These are phyloP conservation scores for Bombus consobrinus DNA, from an alignment of 1,140 invertebrate species.

Conservation along the genomic window DNA sequence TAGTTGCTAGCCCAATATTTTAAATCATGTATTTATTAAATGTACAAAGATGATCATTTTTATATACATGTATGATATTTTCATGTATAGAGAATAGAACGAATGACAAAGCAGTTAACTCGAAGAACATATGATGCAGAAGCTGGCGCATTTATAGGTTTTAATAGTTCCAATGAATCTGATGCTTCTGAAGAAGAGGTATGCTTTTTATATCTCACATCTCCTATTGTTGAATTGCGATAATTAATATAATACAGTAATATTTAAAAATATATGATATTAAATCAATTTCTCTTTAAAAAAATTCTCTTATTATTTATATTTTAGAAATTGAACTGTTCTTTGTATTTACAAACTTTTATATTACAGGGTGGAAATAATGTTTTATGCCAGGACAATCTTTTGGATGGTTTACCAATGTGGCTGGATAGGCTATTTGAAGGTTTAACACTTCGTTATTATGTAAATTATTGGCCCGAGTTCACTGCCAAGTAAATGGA, in stretches of 20 bases:
- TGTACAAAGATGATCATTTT: background rate
- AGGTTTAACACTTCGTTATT: conserved; percentile 96
- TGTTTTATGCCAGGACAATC: conserved; percentile 86
- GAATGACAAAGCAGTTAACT: conserved; percentile 86
- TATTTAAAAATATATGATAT: background rate
- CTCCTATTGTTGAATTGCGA: background rate
- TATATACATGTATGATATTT: background rate
- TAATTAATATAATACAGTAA: background rate
- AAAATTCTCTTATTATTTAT: background rate
- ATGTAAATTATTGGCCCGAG: conserved; percentile 98
- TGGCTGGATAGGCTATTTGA: conserved; percentile 98
- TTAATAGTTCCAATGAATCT: conserved; percentile 86
- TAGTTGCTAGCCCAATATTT: background rate
- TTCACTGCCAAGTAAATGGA: conserved; percentile 86
- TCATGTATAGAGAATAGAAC: conserved; percentile 83
- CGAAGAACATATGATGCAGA: conserved; percentile 85
- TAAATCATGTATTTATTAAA: background rate
- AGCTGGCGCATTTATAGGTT: conserved; percentile 91
- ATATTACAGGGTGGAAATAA: conserved; percentile 70
- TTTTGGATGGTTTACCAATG: conserved; percentile 95
- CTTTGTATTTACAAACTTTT: background rate
- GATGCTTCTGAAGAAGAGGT: conserved; percentile 88
- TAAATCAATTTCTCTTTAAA: background rate
- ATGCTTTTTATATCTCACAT: conserved; percentile 52
- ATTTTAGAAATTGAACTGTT: background rate